A percentile compares a stretch with the other conserved stretches of the same genome.
Evolutionary conservation across 1,140 invertebrate species (phyloP).

Genomic region (Drosophila persimilis): DNA sequence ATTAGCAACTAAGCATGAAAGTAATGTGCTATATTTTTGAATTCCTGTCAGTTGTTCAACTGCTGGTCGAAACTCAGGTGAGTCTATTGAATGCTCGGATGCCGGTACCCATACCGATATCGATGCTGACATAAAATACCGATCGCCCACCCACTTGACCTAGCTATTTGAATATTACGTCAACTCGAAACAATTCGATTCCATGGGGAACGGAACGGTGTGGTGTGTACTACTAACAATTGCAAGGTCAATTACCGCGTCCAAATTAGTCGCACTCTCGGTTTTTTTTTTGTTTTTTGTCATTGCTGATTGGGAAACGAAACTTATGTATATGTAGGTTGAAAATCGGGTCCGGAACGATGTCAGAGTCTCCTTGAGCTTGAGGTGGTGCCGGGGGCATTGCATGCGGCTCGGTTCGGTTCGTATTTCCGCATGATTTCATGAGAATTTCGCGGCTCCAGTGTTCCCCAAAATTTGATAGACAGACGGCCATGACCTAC

Average conservation of each 20-base stretch:
- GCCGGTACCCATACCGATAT: no score
- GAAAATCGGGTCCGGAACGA: slow-evolving; percentile 41
- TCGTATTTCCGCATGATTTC: slow-evolving; percentile 67
- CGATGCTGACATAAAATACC: not conserved
- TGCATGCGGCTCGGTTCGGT: slow-evolving; percentile 5
- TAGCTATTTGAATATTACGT: slow-evolving; percentile 49
- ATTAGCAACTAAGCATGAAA: slow-evolving; percentile 51
- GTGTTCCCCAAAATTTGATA: slow-evolving; percentile 30
- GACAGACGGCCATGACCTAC: slow-evolving; percentile 49
- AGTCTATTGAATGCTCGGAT: slow-evolving; percentile 22
- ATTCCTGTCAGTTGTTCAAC: slow-evolving; percentile 63
- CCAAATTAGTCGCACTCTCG: slow-evolving; percentile 65
- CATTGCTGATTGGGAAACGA: slow-evolving; percentile 21
- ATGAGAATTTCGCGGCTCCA: slow-evolving; percentile 53
- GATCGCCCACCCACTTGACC: slow-evolving; percentile 59
- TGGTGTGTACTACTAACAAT: slow-evolving; percentile 45
- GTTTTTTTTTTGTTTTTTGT: slow-evolving; percentile 8
- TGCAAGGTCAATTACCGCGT: slow-evolving; percentile 59
- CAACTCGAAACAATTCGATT: slow-evolving; percentile 64
- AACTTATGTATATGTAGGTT: slow-evolving; percentile 5
- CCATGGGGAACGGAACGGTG: slow-evolving; percentile 42
- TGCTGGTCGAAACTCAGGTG: slow-evolving; percentile 65
- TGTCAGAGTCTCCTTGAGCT: slow-evolving; percentile 46
- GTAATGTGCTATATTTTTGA: slow-evolving; percentile 44
- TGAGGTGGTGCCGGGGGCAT: slow-evolving; percentile 43